Conservation (phyloP, 2,113 vertebrate species). For the Synodontis membranacea region DNA sequence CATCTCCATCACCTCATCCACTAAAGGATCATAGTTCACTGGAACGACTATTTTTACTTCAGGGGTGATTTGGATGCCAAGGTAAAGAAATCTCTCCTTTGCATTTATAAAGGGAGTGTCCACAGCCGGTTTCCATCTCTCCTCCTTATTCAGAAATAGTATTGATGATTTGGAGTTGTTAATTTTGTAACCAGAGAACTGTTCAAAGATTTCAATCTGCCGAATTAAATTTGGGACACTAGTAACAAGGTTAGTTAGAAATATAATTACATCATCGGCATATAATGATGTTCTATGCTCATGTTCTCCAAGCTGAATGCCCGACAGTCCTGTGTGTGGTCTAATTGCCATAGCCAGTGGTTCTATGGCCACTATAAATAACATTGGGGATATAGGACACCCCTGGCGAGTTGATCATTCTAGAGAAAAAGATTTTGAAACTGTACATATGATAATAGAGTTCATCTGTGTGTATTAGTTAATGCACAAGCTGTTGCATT, state of each 20-base stretch:
- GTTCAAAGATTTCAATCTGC: no score
- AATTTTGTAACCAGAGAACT: no score
- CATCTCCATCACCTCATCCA: no score
- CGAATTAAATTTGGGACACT: no score
- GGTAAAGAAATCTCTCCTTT: background rate
- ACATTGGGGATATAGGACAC: no score
- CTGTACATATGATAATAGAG: no score
- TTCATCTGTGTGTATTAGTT: no score
- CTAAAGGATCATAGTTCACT: no score
- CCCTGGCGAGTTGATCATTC: background rate
- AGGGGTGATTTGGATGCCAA: background rate
- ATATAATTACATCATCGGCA: background rate
- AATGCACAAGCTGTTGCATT: background rate
- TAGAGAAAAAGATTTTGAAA: slow-evolving; percentile 5
- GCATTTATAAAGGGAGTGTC: background rate
- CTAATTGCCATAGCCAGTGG: slow-evolving; percentile 10
- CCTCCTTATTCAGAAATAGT: background rate
- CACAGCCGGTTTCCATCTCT: background rate
- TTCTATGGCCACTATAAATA: no score
- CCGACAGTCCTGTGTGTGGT: background rate
- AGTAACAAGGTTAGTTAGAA: no score
- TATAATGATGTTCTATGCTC: slow-evolving; percentile 13
- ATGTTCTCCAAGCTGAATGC: background rate
- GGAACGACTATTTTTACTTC: no score
- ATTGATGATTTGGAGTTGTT: background rate